Percentiles rank a stretch among this genome's conserved stretches.
phyloP scores from a whole-genome alignment of 2,113 vertebrate species.

The Oncorhynchus gorbuscha region DNA sequence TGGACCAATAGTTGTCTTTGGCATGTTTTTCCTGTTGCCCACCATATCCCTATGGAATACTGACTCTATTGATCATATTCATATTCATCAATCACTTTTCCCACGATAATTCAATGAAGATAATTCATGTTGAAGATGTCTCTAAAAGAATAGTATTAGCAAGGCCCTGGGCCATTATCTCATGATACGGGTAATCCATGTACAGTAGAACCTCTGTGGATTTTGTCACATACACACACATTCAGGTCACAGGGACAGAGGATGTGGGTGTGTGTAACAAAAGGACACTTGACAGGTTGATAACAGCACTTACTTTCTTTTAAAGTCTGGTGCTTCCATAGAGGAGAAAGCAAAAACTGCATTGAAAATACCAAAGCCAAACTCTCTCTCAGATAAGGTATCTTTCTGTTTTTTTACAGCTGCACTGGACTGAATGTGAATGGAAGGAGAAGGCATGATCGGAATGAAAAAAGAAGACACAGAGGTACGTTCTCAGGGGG shows the following conservation, averaged over 20 bases:
- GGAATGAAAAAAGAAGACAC: background rate
- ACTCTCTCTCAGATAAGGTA: constrained; percentile 22
- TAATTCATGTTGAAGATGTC: too few species aligned
- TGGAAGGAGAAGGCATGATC: background rate
- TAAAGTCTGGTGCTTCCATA: background rate
- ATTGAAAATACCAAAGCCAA: background rate
- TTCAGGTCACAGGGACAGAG: too few species aligned
- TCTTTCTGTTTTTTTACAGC: background rate
- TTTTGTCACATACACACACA: too few species aligned
- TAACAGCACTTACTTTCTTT: constrained; percentile 24
- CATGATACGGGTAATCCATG: too few species aligned
- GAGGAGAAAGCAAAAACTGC: background rate
- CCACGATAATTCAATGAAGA: too few species aligned
- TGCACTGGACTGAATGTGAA: constrained; percentile 13
- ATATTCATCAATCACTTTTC: too few species aligned
- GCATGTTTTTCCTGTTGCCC: background rate
- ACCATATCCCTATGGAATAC: background rate
- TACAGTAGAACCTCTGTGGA: too few species aligned
- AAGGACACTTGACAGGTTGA: constrained; percentile 23
- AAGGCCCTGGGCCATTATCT: too few species aligned
- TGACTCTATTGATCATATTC: background rate
- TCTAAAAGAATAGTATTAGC: too few species aligned
- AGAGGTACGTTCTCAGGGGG: too few species aligned
- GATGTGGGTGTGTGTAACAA: background rate
- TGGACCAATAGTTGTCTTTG: background rate